These are phyloP conservation scores for Encarsia formosa DNA, from an alignment of 2,888 invertebrate genomes.

Conservation along the genomic window DNA sequence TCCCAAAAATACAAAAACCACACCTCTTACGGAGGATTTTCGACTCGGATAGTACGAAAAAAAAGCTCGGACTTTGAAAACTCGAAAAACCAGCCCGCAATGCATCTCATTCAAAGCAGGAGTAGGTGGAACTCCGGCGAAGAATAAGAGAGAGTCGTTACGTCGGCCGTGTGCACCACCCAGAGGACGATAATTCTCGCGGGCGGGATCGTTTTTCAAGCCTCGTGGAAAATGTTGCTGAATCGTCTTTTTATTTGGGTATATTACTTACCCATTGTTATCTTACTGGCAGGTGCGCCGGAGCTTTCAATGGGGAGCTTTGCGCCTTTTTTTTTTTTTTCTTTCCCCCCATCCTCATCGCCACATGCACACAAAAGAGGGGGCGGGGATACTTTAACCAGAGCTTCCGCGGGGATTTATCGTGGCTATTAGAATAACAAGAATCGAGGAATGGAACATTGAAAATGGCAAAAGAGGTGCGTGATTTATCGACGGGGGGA, in stretches of 20 bases:
- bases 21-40: no score
- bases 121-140: no score
- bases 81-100: no score
- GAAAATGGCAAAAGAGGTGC: constrained; percentile 1
- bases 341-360: constrained; percentile 6
- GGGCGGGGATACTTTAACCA: constrained; percentile 4
- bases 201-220: constrained; percentile 16
- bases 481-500: no score
- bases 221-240: constrained; percentile 18
- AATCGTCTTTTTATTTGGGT: constrained; percentile 26
- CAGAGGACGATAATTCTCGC: constrained; percentile 5
- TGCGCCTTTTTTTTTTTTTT: constrained; percentile 1
- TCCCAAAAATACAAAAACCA: no score
- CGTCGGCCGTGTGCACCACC: neutral
- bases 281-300: constrained; percentile 18
- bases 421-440: constrained; percentile 23
- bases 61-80: no score
- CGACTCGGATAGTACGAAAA: no score
- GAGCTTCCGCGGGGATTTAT: constrained; percentile 15
- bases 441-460: constrained; percentile 11
- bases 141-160: neutral
- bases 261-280: constrained; percentile 24
- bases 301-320: constrained; percentile 2
- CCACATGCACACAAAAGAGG: neutral
- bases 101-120: no score